Percentiles rank a stretch among this genome's conserved stretches.
Evolutionary conservation across 2,113 vertebrate genomes (phyloP).

Genomic region (Fregata magnificens): DNA sequence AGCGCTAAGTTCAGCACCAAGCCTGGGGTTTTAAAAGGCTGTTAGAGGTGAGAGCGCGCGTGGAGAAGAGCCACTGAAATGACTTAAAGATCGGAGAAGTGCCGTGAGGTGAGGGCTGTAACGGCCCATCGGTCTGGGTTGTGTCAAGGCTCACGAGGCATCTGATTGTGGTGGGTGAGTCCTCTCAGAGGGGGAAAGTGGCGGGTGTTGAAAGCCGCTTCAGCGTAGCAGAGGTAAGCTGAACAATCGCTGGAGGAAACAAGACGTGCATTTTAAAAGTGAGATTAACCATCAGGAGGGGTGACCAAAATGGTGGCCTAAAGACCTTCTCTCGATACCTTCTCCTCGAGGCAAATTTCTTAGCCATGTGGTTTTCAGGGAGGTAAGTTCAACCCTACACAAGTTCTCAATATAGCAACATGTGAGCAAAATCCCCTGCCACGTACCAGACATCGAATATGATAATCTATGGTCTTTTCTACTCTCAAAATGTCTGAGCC

Average conservation of each 20-base stretch:
- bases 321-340: not conserved
- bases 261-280: not conserved
- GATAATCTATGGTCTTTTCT: not conserved
- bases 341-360: not conserved
- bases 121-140: not conserved
- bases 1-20: not conserved
- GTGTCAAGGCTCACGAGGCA: not conserved
- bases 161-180: not conserved
- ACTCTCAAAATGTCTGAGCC: not conserved
- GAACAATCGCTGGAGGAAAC: not conserved
- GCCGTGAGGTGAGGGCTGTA: not conserved
- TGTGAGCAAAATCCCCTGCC: not conserved
- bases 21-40: not conserved
- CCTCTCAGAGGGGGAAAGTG: not conserved
- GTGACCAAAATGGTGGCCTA: not conserved
- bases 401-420: not conserved
- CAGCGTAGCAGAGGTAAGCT: not conserved
- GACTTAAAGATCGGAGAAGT: not conserved
- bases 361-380: not conserved
- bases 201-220: not conserved
- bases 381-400: not conserved
- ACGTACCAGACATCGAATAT: not conserved
- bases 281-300: not conserved
- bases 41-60: fast-evolving
- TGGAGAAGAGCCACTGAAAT: not conserved